Conservation (phyloP, 2,113 vertebrate genomes). For the Sturnus vulgaris region DNA sequence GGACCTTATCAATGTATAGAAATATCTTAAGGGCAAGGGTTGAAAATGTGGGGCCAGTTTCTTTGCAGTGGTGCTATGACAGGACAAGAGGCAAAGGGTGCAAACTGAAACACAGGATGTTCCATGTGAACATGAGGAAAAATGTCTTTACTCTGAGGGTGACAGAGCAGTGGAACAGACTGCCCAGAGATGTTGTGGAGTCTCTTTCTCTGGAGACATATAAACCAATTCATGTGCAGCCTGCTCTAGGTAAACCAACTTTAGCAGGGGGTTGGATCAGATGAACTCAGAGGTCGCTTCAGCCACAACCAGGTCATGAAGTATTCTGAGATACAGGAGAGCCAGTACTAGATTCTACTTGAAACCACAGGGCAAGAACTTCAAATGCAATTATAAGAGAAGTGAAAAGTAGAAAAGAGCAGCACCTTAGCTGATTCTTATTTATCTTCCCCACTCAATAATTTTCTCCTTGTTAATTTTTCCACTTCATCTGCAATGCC, state of each 20-base stretch:
- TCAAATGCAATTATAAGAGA: background rate
- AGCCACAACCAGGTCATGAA: background rate
- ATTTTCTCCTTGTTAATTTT: background rate
- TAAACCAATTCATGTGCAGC: background rate
- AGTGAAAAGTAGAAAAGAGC: rapidly evolving
- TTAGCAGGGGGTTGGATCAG: background rate
- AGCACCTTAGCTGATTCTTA: background rate
- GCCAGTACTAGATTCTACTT: background rate
- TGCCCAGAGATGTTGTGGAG: background rate
- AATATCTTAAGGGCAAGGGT: background rate
- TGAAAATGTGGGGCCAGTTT: background rate
- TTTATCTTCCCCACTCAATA: background rate
- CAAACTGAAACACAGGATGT: background rate
- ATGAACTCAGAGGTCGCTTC: background rate
- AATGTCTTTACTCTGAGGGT: background rate
- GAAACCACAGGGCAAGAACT: background rate
- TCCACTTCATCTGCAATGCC: background rate
- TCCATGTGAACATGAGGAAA: background rate
- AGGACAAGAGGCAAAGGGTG: no score
- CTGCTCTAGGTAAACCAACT: background rate
- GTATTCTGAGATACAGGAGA: background rate
- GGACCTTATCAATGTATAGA: background rate
- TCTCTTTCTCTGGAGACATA: background rate
- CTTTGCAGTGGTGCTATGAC: background rate
- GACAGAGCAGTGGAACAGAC: background rate